These are phyloP conservation scores for Rhabdornis inornatus DNA, from an alignment of 2,113 vertebrate genomes.

Conservation along the genomic window DNA sequence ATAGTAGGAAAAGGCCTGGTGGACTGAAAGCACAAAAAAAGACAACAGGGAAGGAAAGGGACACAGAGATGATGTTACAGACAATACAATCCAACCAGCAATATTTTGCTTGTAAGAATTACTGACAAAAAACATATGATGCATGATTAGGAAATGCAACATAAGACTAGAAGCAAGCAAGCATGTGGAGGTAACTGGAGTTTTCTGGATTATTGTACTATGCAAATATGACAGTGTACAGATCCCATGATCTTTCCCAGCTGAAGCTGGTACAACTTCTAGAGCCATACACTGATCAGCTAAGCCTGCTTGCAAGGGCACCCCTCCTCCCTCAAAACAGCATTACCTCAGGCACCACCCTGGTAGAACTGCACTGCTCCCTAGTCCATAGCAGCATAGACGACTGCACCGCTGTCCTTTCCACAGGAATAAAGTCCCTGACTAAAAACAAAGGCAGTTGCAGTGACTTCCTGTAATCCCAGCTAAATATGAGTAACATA, in stretches of 20 bases:
- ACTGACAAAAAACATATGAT: not conserved
- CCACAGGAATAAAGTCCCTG: not conserved
- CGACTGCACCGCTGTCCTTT: not conserved
- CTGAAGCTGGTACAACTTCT: not conserved
- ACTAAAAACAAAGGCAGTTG: not conserved
- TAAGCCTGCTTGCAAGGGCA: not conserved
- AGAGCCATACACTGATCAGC: not conserved
- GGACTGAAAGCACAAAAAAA: not conserved
- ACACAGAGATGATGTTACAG: not conserved
- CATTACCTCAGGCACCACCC: not conserved
- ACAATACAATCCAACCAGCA: not conserved
- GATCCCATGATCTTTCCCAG: not conserved
- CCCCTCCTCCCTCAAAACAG: not conserved
- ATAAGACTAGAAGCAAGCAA: not conserved
- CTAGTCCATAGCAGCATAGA: not conserved
- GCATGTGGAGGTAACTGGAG: not conserved
- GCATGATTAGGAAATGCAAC: not conserved
- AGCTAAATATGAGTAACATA: not conserved
- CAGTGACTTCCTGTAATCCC: not conserved
- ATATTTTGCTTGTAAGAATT: not conserved
- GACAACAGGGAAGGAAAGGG: not conserved
- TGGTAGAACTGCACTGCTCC: not conserved
- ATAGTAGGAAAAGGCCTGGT: not conserved
- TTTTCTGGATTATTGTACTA: not conserved
- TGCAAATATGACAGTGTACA: not conserved